These are phyloP conservation scores for Pterois miles DNA, from an alignment of 2,797 vertebrate genomes.

Conservation along the genomic window DNA sequence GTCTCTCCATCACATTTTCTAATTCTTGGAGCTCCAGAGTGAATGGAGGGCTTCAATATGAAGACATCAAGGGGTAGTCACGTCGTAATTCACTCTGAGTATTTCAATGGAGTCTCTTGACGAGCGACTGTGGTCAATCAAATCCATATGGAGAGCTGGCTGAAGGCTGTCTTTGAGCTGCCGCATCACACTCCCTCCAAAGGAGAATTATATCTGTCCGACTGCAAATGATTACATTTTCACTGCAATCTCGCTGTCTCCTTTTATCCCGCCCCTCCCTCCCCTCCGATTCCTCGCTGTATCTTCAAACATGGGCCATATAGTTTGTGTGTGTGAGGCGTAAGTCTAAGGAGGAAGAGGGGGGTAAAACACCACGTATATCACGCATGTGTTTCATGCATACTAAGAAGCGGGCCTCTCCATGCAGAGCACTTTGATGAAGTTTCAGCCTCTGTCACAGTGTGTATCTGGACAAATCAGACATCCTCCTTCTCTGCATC, in stretches of 20 bases:
- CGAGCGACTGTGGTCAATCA: conserved; percentile 76
- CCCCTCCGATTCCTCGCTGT: conserved; percentile 52
- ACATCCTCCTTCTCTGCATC: conserved; percentile 47
- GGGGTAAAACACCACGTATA: conserved; percentile 35
- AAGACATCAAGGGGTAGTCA: conserved; percentile 67
- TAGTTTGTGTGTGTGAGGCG: conserved; percentile 27
- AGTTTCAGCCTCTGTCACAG: conserved; percentile 68
- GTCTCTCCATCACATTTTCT: conserved; percentile 32
- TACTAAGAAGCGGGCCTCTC: conserved; percentile 51
- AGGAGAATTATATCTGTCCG: conserved; percentile 72
- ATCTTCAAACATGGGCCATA: conserved; percentile 68
- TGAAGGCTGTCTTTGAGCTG: conserved; percentile 67
- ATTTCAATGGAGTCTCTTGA: conserved; percentile 71
- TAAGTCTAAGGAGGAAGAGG: conserved; percentile 13
- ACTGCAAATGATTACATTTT: conserved; percentile 81
- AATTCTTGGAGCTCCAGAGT: conserved; percentile 43
- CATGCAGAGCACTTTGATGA: conserved; percentile 59
- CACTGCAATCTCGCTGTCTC: conserved; percentile 68
- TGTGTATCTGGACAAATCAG: conserved; percentile 67
- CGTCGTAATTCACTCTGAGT: conserved; percentile 64
- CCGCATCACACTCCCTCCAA: conserved; percentile 53
- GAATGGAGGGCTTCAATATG: conserved; percentile 48
- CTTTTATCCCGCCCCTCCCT: conserved; percentile 67
- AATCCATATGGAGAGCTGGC: conserved; percentile 67
- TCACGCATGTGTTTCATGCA: conserved; percentile 51